Evolutionary conservation across 2,113 vertebrate genomes (phyloP).

Genomic region (Numida meleagris): DNA sequence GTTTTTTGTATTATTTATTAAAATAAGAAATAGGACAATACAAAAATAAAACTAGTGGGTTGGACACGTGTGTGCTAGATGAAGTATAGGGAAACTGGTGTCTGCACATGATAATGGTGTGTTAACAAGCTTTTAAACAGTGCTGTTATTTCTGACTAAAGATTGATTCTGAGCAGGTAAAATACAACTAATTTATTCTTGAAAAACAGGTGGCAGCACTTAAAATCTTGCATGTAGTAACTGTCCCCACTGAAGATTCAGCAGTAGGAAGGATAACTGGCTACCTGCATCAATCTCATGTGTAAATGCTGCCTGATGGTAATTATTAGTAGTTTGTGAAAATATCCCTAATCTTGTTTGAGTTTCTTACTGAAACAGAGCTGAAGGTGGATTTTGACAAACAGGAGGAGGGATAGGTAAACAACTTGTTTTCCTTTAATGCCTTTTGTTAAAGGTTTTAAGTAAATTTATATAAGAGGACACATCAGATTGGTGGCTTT

Average conservation of each 20-base stretch:
- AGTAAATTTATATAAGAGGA: neutral
- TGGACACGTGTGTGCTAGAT: neutral
- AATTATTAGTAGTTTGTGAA: neutral
- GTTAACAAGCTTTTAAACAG: neutral
- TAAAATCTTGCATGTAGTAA: neutral
- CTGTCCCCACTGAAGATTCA: neutral
- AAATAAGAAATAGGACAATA: no score
- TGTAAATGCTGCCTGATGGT: neutral
- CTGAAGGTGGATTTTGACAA: neutral
- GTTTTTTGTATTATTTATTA: no score
- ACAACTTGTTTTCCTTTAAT: neutral
- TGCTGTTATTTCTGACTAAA: neutral
- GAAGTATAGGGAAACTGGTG: neutral
- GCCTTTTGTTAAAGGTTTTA: neutral
- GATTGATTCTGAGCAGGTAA: neutral
- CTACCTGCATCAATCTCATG: neutral
- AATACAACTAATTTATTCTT: neutral
- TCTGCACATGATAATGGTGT: neutral
- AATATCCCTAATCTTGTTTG: neutral
- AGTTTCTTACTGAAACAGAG: neutral
- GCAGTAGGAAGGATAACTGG: neutral
- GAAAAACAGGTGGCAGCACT: neutral
- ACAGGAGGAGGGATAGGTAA: neutral
- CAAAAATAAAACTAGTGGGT: no score
- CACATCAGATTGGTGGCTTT: neutral